Conservation (phyloP, 2,113 vertebrate species). For the Hemiscyllium ocellatum region DNA sequence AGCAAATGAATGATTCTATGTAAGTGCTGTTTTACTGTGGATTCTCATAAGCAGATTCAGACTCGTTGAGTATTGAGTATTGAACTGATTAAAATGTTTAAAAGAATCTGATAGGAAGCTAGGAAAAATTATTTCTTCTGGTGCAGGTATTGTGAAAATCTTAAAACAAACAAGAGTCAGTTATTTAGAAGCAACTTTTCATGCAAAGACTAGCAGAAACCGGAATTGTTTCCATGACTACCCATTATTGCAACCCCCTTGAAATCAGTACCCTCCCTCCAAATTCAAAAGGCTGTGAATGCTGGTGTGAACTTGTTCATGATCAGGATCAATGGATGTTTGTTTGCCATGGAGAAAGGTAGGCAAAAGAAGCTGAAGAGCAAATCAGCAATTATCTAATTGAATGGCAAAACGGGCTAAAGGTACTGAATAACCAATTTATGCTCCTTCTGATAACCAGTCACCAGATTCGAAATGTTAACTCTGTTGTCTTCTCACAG, state of each 20-base stretch:
- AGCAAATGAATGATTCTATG: neutral
- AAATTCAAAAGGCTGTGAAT: neutral
- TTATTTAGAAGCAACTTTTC: neutral
- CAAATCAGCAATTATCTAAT: neutral
- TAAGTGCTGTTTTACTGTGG: neutral
- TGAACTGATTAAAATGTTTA: neutral
- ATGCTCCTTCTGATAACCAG: too few species aligned
- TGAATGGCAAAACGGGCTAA: neutral
- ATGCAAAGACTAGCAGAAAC: neutral
- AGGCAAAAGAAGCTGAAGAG: neutral
- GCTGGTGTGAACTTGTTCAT: neutral
- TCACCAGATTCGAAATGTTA: too few species aligned
- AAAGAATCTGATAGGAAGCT: neutral
- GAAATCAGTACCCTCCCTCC: neutral
- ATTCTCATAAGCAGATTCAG: neutral
- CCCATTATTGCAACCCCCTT: too few species aligned
- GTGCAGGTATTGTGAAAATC: neutral
- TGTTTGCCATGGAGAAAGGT: neutral
- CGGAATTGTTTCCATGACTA: neutral
- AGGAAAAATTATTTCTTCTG: neutral
- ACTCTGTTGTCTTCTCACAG: too few species aligned
- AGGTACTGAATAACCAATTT: too few species aligned
- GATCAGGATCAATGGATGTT: neutral
- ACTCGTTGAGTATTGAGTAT: neutral
- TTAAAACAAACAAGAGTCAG: neutral